A percentile compares a stretch with the other conserved stretches of the same genome.
These are phyloP conservation scores for Metalampra italica DNA, from an alignment of 2,888 invertebrate species.

Conservation along the genomic window DNA sequence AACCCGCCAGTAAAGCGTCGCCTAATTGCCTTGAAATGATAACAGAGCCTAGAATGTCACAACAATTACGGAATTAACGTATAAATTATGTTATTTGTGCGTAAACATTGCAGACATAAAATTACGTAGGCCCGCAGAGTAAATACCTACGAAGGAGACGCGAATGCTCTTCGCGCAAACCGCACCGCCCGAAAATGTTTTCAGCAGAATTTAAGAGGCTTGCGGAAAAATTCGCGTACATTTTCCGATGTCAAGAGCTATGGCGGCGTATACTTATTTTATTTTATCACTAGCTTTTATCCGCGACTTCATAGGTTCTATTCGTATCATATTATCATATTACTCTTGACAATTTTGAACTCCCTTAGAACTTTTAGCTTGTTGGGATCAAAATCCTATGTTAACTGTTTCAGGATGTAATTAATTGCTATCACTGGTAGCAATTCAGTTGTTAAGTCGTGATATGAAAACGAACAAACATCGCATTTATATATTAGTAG, in stretches of 20 bases:
- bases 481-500: too few species aligned
- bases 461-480: too few species aligned
- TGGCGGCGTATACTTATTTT: conserved; percentile 28
- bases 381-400: too few species aligned
- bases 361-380: too few species aligned
- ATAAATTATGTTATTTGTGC: conserved; percentile 9
- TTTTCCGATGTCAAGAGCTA: conserved; percentile 44
- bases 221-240: conserved; percentile 48
- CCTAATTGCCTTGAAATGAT: background rate
- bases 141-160: conserved; percentile 43
- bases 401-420: too few species aligned
- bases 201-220: conserved; percentile 47
- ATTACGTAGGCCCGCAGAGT: conserved; percentile 39
- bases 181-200: conserved; percentile 59
- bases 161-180: conserved; percentile 48
- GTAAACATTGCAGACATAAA: conserved; percentile 18
- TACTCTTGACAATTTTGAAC: too few species aligned
- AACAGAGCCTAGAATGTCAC: background rate
- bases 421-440: too few species aligned
- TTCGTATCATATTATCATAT: too few species aligned
- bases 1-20: background rate
- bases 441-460: too few species aligned
- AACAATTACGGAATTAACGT: conserved; percentile 1
- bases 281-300: conserved; percentile 25
- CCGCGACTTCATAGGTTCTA: too few species aligned